Evolutionary conservation across 2,888 invertebrate species (phyloP), one percentile per base, ranked within the genome.

Genomic region (Gymnoscelis rufifasciata): DNA sequence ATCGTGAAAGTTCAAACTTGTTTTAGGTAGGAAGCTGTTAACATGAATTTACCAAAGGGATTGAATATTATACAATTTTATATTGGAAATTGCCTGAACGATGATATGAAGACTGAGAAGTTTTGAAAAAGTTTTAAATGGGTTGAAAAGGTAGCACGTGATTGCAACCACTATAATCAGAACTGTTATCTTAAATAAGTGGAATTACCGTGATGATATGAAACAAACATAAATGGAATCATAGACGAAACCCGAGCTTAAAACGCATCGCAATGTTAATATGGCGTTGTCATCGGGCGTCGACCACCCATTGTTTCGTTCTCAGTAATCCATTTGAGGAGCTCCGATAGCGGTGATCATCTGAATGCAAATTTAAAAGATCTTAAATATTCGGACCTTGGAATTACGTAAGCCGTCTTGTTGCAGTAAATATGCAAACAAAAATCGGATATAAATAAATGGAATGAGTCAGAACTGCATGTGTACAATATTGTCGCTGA

Each of bases 251-350:
- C 42, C 36, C 12, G 39, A 57, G 50, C 35, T 48, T 48, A 56
- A 60, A 57, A 62, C 50, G 47, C 47, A 59, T 69, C 41, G 42
- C 43, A 57, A 63, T 62, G 52, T 38, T 69, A 71, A 71, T 68
- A 60, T 57, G 63, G 64, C 51, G 60, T 58, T 77, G 78, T 78
- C 80, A 74, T 68, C 68, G 78, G 69, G n/a, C n/a, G n/a, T 75
- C 77, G 69, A 47, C 64, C 59, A 69, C 28, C 64, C 62, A 72
- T 75, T 71, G 71, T 74, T 36, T 42, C 38, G 24, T 64, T 59
- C 47, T 53, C 44, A 38, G 51, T 43, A 54, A 51, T 48, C 46
- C 51, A 49, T 42, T 47, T 39, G 51, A 54, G 7, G 38, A 13
- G 27, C 29, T 7, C 14, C 24, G 38, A 30, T 43, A 29, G 23